A percentile compares a stretch with the other conserved stretches of the same genome.
phyloP scores from a whole-genome alignment of 2,113 vertebrate genomes.

The Nyctibius bracteatus region DNA sequence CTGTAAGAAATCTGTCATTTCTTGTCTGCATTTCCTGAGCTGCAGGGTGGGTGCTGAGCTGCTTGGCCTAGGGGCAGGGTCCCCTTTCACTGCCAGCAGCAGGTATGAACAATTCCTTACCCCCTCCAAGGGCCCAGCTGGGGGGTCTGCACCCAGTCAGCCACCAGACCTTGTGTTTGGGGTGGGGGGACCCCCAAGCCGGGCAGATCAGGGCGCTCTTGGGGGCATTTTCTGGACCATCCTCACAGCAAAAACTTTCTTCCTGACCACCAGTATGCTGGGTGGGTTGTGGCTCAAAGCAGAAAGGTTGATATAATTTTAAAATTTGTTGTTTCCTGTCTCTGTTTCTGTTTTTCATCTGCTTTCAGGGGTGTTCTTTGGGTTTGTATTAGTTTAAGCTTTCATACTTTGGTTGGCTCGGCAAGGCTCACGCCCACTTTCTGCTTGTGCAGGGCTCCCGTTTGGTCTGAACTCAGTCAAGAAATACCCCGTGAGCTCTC shows the following conservation, averaged over 20 bases:
- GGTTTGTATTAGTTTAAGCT: background rate
- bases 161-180: background rate
- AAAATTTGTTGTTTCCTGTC: background rate
- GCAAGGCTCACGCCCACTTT: fast-evolving
- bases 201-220: background rate
- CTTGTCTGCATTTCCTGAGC: background rate
- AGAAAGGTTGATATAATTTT: background rate
- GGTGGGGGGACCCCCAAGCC: too few species aligned
- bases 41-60: fast-evolving
- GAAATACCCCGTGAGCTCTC: background rate
- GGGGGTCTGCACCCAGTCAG: background rate
- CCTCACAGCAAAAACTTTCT: background rate
- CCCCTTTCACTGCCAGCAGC: background rate
- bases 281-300: background rate
- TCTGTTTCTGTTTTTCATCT: background rate
- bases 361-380: background rate
- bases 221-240: background rate
- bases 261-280: background rate
- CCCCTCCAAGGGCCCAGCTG: fast-evolving
- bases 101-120: background rate
- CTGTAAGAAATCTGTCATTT: fast-evolving
- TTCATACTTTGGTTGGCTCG: background rate
- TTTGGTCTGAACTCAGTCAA: background rate
- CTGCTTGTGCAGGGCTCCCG: fast-evolving
- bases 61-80: background rate